phyloP scores from a whole-genome alignment of 2,797 vertebrate genomes.

The Arremon brunneinucha region DNA sequence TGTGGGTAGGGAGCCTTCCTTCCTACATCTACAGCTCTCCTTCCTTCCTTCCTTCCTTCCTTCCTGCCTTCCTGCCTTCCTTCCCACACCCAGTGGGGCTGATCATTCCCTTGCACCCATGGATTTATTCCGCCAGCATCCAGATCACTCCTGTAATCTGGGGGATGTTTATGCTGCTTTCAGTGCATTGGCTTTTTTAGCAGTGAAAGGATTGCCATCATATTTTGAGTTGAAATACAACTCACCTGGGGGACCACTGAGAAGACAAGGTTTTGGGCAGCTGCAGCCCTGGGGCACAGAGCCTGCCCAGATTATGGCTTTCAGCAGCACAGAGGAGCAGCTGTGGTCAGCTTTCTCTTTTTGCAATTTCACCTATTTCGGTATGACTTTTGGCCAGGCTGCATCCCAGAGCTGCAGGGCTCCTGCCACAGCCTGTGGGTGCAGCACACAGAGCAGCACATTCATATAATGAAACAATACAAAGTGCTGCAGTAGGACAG shows the following conservation, averaged over 20 bases:
- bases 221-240: neutral
- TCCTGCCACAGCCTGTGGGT: neutral
- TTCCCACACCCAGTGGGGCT: neutral
- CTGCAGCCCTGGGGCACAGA: neutral
- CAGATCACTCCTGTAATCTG: neutral
- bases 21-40: no score
- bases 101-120: neutral
- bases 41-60: neutral
- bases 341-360: conserved; percentile 66
- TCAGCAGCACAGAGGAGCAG: neutral
- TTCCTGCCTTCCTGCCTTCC: neutral
- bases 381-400: conserved; percentile 25
- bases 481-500: neutral
- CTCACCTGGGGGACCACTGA: neutral
- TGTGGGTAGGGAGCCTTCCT: neutral
- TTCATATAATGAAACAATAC: neutral
- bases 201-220: neutral
- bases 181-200: neutral
- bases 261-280: neutral
- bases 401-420: neutral
- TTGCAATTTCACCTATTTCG: neutral
- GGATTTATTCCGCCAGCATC: neutral
- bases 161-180: neutral
- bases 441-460: neutral
- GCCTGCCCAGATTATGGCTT: neutral